These are phyloP conservation scores for Gnathonemus echidnorhynchus DNA, from an alignment of 2,113 vertebrate genomes.

Conservation along the genomic window DNA sequence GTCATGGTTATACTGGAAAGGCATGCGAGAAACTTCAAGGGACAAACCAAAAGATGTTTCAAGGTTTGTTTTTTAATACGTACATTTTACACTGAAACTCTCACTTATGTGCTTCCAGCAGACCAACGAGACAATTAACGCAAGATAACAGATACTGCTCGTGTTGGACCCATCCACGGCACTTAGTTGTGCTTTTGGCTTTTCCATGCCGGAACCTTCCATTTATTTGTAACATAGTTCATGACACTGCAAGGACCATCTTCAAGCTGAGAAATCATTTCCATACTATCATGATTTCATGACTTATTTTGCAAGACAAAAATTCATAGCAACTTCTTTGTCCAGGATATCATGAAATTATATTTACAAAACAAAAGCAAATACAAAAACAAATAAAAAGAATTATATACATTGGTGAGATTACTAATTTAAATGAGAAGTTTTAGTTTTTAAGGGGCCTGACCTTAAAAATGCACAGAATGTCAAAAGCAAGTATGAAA, in stretches of 20 bases:
- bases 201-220: background rate
- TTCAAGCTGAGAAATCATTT: background rate
- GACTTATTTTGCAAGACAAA: background rate
- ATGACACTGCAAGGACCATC: background rate
- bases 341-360: background rate
- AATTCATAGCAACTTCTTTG: background rate
- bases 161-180: background rate
- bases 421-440: background rate
- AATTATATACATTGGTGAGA: background rate
- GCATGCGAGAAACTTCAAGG: background rate
- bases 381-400: background rate
- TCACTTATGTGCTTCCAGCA: background rate
- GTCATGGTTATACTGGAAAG: background rate
- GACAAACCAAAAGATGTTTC: background rate
- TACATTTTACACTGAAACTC: background rate
- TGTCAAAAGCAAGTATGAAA: background rate
- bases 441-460: background rate
- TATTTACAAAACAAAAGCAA: background rate
- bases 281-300: background rate
- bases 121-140: background rate
- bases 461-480: background rate
- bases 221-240: background rate
- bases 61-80: background rate
- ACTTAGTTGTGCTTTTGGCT: background rate
- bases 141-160: background rate